Evolutionary conservation across 2,113 vertebrate species (phyloP).

Genomic region (Osmerus mordax): DNA sequence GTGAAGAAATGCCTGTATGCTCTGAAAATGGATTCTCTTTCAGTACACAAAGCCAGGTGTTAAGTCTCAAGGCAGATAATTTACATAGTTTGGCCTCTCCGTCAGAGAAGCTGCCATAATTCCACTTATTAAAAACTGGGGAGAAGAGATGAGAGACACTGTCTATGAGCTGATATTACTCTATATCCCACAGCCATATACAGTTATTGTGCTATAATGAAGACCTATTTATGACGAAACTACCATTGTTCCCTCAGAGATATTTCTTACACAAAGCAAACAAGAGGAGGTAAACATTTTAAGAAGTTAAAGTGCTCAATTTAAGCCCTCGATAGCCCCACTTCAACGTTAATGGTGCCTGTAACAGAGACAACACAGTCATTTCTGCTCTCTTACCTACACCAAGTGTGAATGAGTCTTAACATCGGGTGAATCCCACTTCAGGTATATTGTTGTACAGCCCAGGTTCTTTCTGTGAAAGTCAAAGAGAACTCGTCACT

Average conservation of each 20-base stretch:
- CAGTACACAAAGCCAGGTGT: conserved; percentile 51
- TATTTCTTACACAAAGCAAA: no score
- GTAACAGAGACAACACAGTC: no score
- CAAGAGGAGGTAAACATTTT: no score
- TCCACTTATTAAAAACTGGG: conserved; percentile 49
- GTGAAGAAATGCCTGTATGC: conserved; percentile 56
- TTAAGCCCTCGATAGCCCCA: no score
- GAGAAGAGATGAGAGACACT: conserved; percentile 33
- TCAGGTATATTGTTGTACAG: conserved; percentile 4
- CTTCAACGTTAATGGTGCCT: no score
- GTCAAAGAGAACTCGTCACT: background rate
- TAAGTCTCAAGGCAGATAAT: conserved; percentile 59
- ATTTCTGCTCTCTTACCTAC: background rate
- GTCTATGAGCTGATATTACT: conserved; percentile 36
- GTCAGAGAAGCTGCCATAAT: conserved; percentile 38
- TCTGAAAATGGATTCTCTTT: conserved; percentile 57
- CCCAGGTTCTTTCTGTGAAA: background rate
- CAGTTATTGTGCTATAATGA: no score
- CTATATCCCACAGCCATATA: background rate
- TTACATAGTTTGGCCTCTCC: conserved; percentile 53
- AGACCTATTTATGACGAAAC: no score
- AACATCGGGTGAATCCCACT: background rate
- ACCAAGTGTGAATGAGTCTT: no score
- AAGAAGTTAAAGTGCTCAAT: no score
- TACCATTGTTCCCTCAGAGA: no score